Percentiles rank a stretch among this genome's conserved stretches.
Conservation (phyloP, 1,140 invertebrate genomes). For the Drosophila sulfurigaster region DNA sequence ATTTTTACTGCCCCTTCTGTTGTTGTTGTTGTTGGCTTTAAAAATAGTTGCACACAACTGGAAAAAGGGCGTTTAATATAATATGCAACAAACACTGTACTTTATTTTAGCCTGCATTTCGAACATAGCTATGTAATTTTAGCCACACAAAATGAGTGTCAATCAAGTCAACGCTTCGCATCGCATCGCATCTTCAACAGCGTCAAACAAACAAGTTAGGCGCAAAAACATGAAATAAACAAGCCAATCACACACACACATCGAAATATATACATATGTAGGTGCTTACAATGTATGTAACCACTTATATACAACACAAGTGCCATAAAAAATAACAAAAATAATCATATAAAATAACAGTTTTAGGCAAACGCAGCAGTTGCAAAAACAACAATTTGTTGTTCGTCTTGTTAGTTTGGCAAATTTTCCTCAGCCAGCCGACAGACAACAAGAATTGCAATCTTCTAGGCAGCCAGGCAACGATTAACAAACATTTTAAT, state of each 20-base stretch:
- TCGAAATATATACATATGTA: neutral
- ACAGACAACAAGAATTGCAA: conserved; percentile 30
- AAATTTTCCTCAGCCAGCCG: conserved; percentile 53
- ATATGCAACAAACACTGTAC: neutral
- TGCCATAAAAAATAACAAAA: conserved; percentile 8
- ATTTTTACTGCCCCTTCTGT: conserved; percentile 23
- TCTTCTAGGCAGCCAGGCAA: conserved; percentile 36
- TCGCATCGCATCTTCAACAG: conserved; percentile 42
- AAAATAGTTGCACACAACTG: conserved; percentile 36
- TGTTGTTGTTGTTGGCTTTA: conserved; percentile 33
- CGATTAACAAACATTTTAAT: conserved; percentile 70
- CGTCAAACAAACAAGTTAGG: conserved; percentile 71
- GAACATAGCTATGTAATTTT: neutral
- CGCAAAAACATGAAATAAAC: conserved; percentile 79
- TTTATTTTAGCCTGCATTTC: conserved; percentile 6
- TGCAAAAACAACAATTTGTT: conserved; percentile 32
- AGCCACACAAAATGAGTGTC: conserved; percentile 27
- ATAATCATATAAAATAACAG: conserved; percentile 22
- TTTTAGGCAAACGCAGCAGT: conserved; percentile 29
- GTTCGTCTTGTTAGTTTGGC: conserved; percentile 46
- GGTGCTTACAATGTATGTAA: neutral
- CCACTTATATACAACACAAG: conserved; percentile 5
- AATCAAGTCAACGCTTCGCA: conserved; percentile 54
- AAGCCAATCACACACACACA: conserved; percentile 69
- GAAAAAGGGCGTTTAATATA: conserved; percentile 18